A percentile compares a stretch with the other conserved stretches of the same genome.
Evolutionary conservation across 1,140 invertebrate species (phyloP).

Genomic region (Stenopsyche tienmushanensis): DNA sequence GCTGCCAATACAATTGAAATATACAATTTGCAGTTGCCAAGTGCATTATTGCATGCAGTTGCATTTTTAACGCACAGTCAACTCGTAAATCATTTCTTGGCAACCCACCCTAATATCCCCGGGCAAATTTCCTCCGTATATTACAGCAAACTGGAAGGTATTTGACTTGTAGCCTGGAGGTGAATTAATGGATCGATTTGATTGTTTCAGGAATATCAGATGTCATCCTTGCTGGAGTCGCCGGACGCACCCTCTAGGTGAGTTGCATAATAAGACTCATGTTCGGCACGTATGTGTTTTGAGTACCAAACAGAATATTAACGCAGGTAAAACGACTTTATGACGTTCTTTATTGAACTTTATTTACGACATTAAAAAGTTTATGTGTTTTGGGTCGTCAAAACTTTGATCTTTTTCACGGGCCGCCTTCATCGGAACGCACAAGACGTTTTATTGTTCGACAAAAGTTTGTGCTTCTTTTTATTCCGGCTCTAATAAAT

Average conservation of each 20-base stretch:
- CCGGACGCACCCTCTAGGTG: slow-evolving; percentile 35
- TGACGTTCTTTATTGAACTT: slow-evolving; percentile 17
- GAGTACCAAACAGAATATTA: no score
- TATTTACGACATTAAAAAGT: slow-evolving; percentile 23
- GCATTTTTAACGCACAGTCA: slow-evolving; percentile 1
- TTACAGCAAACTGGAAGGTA: no score
- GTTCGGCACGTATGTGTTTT: no score
- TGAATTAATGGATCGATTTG: no score
- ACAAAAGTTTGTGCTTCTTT: not conserved
- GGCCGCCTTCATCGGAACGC: not conserved
- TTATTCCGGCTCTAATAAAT: not conserved
- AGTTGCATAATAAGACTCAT: not conserved
- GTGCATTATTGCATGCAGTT: slow-evolving; percentile 6
- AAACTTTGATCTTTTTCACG: slow-evolving; percentile 26
- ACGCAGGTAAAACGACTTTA: no score
- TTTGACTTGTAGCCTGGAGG: no score
- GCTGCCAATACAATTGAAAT: not conserved
- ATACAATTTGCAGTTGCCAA: slow-evolving; percentile 1
- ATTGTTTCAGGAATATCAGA: slow-evolving; percentile 18
- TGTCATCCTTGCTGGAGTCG: slow-evolving; percentile 33
- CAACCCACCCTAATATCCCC: no score
- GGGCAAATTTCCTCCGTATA: no score
- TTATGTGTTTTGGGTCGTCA: slow-evolving; percentile 18
- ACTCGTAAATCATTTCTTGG: not conserved
- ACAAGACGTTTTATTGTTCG: not conserved